Evolutionary conservation across 2,113 vertebrate species (phyloP).

Genomic region (Cavia aperea): DNA sequence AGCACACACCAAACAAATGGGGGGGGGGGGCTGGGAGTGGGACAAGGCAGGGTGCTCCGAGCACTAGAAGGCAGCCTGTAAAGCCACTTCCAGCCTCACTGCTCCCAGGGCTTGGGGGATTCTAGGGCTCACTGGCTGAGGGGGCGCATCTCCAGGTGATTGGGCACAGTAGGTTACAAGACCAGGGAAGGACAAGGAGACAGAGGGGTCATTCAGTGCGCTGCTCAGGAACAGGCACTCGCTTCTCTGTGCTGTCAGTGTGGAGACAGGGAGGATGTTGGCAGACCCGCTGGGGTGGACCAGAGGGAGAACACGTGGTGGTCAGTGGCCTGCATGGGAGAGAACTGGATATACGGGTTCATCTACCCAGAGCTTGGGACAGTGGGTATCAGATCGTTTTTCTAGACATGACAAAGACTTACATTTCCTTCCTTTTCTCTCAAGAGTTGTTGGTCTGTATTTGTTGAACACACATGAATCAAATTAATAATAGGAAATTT

Average conservation of each 20-base stretch:
- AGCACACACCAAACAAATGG: neutral
- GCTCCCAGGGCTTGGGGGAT: neutral
- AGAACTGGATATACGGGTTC: neutral
- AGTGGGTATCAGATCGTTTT: neutral
- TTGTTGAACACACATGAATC: neutral
- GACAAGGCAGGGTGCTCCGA: neutral
- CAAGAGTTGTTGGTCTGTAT: neutral
- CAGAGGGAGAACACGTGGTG: accelerated
- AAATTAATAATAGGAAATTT: neutral
- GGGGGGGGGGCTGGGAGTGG: neutral
- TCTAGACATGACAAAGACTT: neutral
- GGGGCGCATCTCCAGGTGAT: accelerated
- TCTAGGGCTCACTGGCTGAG: neutral
- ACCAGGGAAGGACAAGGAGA: neutral
- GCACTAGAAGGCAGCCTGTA: neutral
- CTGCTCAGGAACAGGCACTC: neutral
- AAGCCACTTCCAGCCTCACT: neutral
- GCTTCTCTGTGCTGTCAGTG: neutral
- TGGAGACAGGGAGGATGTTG: neutral
- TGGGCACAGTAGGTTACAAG: accelerated
- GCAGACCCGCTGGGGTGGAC: neutral
- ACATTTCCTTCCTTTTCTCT: neutral
- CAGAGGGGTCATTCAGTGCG: neutral
- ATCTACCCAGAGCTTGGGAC: neutral
- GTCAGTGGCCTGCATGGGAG: neutral